A percentile compares a stretch with the other conserved stretches of the same genome.
Evolutionary conservation across 2,113 vertebrate species (phyloP).

Genomic region (rat (Rattus norvegicus)): DNA sequence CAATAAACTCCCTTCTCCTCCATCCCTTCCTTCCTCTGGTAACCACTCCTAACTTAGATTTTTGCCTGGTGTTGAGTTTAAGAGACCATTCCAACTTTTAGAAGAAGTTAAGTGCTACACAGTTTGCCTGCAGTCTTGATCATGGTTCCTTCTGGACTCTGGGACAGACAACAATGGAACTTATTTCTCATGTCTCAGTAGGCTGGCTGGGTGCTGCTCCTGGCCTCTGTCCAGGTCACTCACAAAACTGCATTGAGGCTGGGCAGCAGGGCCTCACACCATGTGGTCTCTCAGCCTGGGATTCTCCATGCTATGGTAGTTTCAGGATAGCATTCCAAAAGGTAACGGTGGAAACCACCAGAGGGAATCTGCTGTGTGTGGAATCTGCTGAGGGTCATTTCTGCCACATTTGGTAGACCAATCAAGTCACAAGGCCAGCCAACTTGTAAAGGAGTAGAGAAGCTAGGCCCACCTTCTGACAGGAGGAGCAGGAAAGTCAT

Average conservation of each 20-base stretch:
- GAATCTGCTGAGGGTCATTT: background rate
- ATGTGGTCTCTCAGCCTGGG: background rate
- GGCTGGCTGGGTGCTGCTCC: background rate
- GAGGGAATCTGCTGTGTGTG: background rate
- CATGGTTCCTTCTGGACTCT: background rate
- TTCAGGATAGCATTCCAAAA: background rate
- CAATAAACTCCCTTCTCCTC: background rate
- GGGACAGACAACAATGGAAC: background rate
- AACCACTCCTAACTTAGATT: background rate
- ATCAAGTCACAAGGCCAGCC: background rate
- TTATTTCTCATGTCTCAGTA: background rate
- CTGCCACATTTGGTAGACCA: background rate
- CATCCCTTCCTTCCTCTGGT: background rate
- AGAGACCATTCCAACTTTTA: slow-evolving; percentile 42
- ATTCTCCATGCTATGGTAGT: background rate
- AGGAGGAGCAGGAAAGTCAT: background rate
- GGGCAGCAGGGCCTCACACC: background rate
- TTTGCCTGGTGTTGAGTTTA: slow-evolving; percentile 25
- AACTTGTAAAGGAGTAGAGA: background rate
- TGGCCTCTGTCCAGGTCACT: background rate
- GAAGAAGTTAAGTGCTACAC: background rate
- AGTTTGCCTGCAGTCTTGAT: background rate
- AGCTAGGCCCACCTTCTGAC: background rate
- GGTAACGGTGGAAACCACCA: no score
- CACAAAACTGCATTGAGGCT: background rate